phyloP scores from a whole-genome alignment of 2,888 invertebrate species.

The Deroplatys truncata region DNA sequence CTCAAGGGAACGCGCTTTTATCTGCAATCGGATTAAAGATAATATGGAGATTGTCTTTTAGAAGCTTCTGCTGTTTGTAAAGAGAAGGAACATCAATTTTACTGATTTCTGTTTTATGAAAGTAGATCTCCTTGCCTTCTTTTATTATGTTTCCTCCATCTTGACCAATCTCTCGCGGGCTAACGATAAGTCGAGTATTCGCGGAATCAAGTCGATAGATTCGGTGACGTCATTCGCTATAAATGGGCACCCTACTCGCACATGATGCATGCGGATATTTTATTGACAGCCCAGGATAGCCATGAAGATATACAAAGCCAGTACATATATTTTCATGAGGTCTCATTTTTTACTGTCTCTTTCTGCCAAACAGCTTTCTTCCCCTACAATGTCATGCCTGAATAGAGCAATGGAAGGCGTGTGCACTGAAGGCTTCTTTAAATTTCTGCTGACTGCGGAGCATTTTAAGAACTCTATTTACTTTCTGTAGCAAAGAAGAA shows the following conservation, averaged over 20 bases:
- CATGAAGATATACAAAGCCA: neutral
- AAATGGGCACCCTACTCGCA: neutral
- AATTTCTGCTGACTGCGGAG: neutral
- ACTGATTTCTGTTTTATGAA: slow-evolving; percentile 15
- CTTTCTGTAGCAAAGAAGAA: neutral
- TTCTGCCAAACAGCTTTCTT: neutral
- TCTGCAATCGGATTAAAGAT: slow-evolving; percentile 17
- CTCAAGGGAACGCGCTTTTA: slow-evolving; percentile 10
- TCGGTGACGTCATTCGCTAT: slow-evolving; percentile 8
- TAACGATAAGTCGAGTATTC: neutral
- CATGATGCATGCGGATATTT: neutral
- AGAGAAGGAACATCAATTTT: slow-evolving; percentile 8
- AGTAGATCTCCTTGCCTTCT: neutral
- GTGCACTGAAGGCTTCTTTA: neutral
- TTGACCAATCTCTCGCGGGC: slow-evolving; percentile 1
- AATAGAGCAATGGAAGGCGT: neutral
- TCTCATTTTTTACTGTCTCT: neutral
- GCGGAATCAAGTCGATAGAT: neutral
- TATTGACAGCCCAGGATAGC: neutral
- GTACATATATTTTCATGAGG: neutral
- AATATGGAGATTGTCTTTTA: slow-evolving; percentile 16
- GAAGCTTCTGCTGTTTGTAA: neutral
- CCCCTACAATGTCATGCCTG: neutral
- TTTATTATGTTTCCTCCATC: slow-evolving; percentile 1
- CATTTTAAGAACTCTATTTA: neutral